Conservation (phyloP, 37 sponge, comb jelly and placozoan species). For the Bolinopsis microptera region DNA sequence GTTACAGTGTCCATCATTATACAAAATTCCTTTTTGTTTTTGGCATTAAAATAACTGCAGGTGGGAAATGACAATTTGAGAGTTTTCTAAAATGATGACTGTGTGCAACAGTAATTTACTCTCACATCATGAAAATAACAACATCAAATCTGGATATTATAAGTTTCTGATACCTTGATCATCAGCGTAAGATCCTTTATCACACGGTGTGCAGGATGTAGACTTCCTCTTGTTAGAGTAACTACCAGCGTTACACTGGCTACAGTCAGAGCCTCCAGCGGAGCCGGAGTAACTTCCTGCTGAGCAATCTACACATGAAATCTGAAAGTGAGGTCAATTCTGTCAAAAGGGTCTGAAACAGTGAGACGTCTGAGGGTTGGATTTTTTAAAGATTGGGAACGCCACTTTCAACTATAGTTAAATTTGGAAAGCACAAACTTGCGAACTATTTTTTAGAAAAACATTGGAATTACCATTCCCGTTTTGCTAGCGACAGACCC, state of each 20-base stretch:
- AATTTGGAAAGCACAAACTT: too few species aligned
- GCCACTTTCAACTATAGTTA: too few species aligned
- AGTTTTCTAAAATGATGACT: too few species aligned
- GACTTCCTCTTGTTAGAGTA: not conserved
- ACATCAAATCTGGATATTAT: too few species aligned
- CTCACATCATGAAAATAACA: too few species aligned
- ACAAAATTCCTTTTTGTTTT: too few species aligned
- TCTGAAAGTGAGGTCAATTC: too few species aligned
- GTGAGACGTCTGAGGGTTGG: too few species aligned
- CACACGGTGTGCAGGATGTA: not conserved
- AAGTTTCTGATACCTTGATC: not conserved
- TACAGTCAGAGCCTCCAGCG: not conserved
- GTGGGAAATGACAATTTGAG: not conserved
- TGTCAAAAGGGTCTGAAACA: too few species aligned
- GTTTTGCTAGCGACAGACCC: not conserved
- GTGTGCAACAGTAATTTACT: too few species aligned
- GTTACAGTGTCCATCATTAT: not conserved
- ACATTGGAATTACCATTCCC: not conserved
- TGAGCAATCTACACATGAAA: not conserved
- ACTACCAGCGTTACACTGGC: not conserved
- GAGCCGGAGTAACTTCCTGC: not conserved
- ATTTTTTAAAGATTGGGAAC: too few species aligned
- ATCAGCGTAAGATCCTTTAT: not conserved
- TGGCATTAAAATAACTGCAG: not conserved
- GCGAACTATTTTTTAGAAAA: too few species aligned